Conservation (phyloP, 2,888 invertebrate genomes). For the Lasius fuliginosus region DNA sequence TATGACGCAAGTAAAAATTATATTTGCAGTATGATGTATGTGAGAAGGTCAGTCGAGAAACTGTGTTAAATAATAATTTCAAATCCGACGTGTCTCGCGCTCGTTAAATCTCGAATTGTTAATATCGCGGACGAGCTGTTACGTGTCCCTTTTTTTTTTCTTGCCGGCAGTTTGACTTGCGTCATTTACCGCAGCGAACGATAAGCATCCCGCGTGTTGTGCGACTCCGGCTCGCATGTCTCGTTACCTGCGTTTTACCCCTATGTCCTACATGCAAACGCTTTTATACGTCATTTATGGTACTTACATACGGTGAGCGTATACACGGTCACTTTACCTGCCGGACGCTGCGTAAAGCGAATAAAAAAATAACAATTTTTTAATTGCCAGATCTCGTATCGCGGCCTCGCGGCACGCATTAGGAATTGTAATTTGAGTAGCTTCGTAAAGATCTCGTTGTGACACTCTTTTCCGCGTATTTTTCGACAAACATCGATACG, state of each 20-base stretch:
- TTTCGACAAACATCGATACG: neutral
- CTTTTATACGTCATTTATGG: slow-evolving; percentile 68
- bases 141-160: neutral
- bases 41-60: neutral
- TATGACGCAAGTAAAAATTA: neutral
- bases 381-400: slow-evolving; percentile 60
- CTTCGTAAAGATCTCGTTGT: neutral
- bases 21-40: neutral
- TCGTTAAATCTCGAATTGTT: slow-evolving; percentile 19
- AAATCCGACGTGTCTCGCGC: neutral
- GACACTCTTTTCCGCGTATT: neutral
- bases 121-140: neutral
- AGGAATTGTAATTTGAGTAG: slow-evolving; percentile 39
- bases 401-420: slow-evolving; percentile 43
- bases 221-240: slow-evolving; percentile 35
- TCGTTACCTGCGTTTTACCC: slow-evolving; percentile 45
- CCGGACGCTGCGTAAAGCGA: slow-evolving; percentile 36
- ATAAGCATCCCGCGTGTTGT: slow-evolving; percentile 43
- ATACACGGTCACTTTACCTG: slow-evolving; percentile 49
- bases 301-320: slow-evolving; percentile 55
- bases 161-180: neutral
- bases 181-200: slow-evolving; percentile 25
- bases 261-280: slow-evolving; percentile 63
- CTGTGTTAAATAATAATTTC: neutral
- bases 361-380: slow-evolving; percentile 58